A percentile compares a stretch with the other conserved stretches of the same genome.
phyloP scores from a whole-genome alignment of 2,113 vertebrate species.

The Mesitornis unicolor region DNA sequence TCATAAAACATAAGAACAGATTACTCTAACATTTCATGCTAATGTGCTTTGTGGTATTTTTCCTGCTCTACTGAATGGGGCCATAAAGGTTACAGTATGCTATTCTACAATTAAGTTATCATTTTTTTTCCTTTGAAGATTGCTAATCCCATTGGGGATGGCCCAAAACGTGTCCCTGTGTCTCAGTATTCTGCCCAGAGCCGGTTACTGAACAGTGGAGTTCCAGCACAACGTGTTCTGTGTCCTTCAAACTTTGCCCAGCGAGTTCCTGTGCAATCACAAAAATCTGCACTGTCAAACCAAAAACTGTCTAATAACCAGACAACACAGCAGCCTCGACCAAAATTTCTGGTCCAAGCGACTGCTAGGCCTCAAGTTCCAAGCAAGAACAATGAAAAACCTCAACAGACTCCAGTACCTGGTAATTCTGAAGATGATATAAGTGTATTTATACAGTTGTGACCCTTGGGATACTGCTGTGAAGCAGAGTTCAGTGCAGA shows the following conservation, averaged over 20 bases:
- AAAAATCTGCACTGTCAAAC: background rate
- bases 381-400: conserved; percentile 31
- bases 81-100: fast-evolving
- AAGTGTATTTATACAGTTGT: background rate
- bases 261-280: conserved; percentile 68
- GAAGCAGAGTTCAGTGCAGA: background rate
- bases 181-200: conserved; percentile 56
- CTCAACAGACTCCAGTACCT: conserved; percentile 2
- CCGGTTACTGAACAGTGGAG: background rate
- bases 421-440: conserved; percentile 35
- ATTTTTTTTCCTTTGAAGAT: conserved; percentile 50
- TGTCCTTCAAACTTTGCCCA: conserved; percentile 80
- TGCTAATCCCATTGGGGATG: conserved; percentile 17
- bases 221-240: conserved; percentile 74
- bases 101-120: fast-evolving
- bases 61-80: background rate
- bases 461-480: background rate
- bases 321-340: background rate
- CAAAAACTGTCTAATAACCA: conserved; percentile 40
- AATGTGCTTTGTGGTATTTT: background rate
- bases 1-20: background rate
- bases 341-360: background rate
- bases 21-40: background rate
- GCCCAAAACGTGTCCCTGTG: conserved; percentile 81
- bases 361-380: background rate